phyloP scores from a whole-genome alignment of 2,113 vertebrate species.

The Crotalus helleri region DNA sequence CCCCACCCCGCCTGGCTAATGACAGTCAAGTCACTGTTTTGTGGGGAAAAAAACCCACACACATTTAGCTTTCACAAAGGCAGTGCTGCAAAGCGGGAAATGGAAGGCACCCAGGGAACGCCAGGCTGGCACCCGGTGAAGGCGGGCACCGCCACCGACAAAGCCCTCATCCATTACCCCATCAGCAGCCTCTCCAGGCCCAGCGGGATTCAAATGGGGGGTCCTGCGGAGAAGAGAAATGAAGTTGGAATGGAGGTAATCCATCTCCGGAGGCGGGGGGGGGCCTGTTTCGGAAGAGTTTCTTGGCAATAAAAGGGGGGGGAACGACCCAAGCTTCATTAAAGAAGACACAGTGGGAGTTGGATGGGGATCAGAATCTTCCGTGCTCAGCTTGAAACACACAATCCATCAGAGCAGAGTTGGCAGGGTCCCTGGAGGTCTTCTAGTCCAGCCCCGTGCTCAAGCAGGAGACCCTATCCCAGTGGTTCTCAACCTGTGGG shows the following conservation, averaged over 20 bases:
- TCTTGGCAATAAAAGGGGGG: slow-evolving; percentile 33
- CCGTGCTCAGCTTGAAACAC: background rate
- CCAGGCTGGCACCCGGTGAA: slow-evolving; percentile 48
- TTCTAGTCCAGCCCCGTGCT: too few species aligned
- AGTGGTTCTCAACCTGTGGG: too few species aligned
- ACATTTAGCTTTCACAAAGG: slow-evolving; percentile 53
- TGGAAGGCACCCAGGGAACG: slow-evolving; percentile 53
- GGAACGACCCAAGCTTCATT: slow-evolving; percentile 2
- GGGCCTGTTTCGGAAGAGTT: slow-evolving; percentile 55
- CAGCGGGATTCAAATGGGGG: slow-evolving; percentile 51
- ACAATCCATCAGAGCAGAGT: background rate
- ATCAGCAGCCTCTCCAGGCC: slow-evolving; percentile 63
- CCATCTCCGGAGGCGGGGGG: slow-evolving; percentile 53
- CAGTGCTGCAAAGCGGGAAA: slow-evolving; percentile 62
- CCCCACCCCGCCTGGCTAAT: slow-evolving; percentile 26
- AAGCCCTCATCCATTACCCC: slow-evolving; percentile 61
- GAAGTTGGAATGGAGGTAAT: slow-evolving; percentile 62
- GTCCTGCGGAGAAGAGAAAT: slow-evolving; percentile 69
- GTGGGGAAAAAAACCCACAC: slow-evolving; percentile 52
- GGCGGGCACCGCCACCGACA: slow-evolving; percentile 43
- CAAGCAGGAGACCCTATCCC: too few species aligned
- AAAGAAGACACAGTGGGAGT: slow-evolving; percentile 17
- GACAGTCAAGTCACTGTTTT: slow-evolving; percentile 39
- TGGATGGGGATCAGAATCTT: slow-evolving; percentile 48
- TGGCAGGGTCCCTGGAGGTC: too few species aligned